Evolutionary conservation across 2,113 vertebrate genomes (phyloP), one percentile per base, ranked within the genome.

Genomic region (Seriola dumerili): DNA sequence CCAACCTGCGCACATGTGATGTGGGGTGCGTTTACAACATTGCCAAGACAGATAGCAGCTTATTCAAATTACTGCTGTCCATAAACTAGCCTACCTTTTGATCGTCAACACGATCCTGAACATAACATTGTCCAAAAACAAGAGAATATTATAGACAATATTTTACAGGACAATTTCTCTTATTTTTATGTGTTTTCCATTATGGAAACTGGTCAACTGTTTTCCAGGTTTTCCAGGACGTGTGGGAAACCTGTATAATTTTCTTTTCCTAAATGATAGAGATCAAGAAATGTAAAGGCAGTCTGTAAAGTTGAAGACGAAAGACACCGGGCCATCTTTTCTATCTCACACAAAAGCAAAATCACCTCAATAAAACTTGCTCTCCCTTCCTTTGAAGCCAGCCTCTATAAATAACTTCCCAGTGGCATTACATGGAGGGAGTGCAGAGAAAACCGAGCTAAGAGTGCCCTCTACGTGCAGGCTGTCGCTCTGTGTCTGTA

Each of bases 391-490:
- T 92, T 89, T 86, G 84, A 88, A 92, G 84, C 69, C 71, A 61
- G 73, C 34, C 73, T 76, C 89, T 91, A 88, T 87, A 91, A 92
- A 94, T 92, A 91, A 81, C 79, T 80, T 81, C 55, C 74, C 66
- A 32, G 77, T 76, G 77, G 76, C 76, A 42, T 81, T 76, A 57
- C 40, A 83, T 54, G 46, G 29, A 75, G 84, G 78, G 4, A 55
- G 72, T 67, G 83, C 59, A 77, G 48, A 79, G 54, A 81, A 85
- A 85, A 75, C 62, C 70, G 40, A 78, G 93, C 84, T 76, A 84
- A 94, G 76, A 94, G 88, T 84, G 85, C 94, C 94, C 93, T 91
- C 94, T 95, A 92, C 69, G 70, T 91, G 89, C 84, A 80, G 61
- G 17, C 34, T 54, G 34, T 0, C 68, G 75, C 69, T 65, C 29